Evolutionary conservation across 2,888 invertebrate species (phyloP).

Genomic region (Rhagonycha lutea): DNA sequence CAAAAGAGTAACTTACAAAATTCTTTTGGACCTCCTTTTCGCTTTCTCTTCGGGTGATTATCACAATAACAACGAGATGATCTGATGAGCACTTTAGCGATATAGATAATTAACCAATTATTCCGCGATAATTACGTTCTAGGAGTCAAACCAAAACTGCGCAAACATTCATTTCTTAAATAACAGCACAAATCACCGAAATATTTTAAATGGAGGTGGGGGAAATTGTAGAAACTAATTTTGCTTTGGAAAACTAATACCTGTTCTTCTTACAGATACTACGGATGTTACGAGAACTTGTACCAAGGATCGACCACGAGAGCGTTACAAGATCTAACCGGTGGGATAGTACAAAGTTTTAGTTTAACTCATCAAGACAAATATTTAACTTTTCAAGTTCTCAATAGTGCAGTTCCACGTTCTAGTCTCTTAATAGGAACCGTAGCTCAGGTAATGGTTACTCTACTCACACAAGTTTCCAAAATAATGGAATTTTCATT

Average conservation of each 20-base stretch:
- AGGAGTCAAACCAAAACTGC: no score
- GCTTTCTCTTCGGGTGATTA: no score
- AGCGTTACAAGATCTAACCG: conserved; percentile 74
- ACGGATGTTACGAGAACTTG: conserved; percentile 71
- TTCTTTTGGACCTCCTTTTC: no score
- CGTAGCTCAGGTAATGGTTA: conserved; percentile 64
- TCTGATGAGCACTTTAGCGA: no score
- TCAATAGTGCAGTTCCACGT: conserved; percentile 71
- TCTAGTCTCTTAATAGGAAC: conserved; percentile 72
- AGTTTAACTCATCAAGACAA: conserved; percentile 66
- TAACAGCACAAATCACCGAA: no score
- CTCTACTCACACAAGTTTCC: background rate
- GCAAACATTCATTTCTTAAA: no score
- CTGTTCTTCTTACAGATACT: conserved; percentile 55
- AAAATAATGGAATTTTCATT: background rate
- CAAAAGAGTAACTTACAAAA: no score
- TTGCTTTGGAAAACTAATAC: no score
- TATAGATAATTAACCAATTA: no score
- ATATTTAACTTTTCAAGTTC: conserved; percentile 66
- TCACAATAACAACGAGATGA: no score
- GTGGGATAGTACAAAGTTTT: conserved; percentile 77
- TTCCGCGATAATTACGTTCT: no score
- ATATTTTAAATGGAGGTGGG: no score
- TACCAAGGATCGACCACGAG: conserved; percentile 67
- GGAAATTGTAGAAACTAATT: background rate